Conservation (phyloP, 2,888 invertebrate genomes). For the Macrosoma leucophasiata region DNA sequence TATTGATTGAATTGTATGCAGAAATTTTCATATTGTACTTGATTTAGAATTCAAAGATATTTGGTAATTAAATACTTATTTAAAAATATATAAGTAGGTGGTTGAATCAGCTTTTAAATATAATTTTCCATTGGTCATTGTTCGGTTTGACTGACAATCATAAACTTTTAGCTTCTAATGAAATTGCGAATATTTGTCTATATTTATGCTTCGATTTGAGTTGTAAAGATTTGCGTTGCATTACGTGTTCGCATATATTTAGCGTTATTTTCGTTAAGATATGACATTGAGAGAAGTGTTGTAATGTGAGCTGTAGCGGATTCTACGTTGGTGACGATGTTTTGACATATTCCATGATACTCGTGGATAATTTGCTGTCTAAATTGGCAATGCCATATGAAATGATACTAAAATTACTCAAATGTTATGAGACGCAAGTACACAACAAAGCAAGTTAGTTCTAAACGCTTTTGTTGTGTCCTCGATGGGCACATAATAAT, state of each 20-base stretch:
- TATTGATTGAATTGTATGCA: constrained; percentile 24
- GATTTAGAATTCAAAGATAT: constrained; percentile 32
- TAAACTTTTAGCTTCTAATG: constrained; percentile 21
- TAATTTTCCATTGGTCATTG: constrained; percentile 30
- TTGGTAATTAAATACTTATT: constrained; percentile 40
- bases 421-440: too few species aligned
- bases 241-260: constrained; percentile 44
- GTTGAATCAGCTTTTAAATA: constrained; percentile 36
- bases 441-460: too few species aligned
- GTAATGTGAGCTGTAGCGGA: too few species aligned
- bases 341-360: too few species aligned
- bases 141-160: constrained; percentile 24
- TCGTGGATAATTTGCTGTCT: too few species aligned
- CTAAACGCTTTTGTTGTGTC: too few species aligned
- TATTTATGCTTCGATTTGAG: constrained; percentile 32
- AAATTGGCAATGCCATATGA: too few species aligned
- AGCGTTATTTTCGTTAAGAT: constrained; percentile 46
- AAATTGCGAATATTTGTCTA: constrained; percentile 21
- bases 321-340: too few species aligned
- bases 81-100: constrained; percentile 38
- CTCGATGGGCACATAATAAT: too few species aligned
- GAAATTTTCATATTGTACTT: constrained; percentile 16
- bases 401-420: too few species aligned
- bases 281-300: too few species aligned
- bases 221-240: constrained; percentile 41